A percentile compares a stretch with the other conserved stretches of the same genome.
Conservation (phyloP, 2,888 invertebrate species). For the Helicoverpa assulta region DNA sequence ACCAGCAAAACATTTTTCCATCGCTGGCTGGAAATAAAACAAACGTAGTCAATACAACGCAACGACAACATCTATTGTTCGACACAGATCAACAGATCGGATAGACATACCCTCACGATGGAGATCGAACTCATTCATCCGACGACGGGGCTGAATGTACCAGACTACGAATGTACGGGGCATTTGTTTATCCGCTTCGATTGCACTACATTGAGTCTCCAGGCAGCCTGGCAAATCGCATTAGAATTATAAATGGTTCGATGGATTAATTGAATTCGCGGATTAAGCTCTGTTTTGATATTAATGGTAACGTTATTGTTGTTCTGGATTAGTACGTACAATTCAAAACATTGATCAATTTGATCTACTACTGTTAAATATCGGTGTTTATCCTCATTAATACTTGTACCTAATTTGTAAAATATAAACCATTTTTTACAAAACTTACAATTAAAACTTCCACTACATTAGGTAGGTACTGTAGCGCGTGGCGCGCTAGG, state of each 20-base stretch:
- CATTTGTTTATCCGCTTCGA: slow-evolving; percentile 74
- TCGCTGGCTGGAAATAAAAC: slow-evolving; percentile 19
- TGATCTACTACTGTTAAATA: neutral
- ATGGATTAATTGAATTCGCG: slow-evolving; percentile 67
- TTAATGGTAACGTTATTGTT: slow-evolving; percentile 2
- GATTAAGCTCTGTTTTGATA: slow-evolving; percentile 39
- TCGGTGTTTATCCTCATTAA: too few species aligned
- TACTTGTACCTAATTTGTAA: too few species aligned
- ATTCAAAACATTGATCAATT: neutral
- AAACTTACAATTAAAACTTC: too few species aligned
- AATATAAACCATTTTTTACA: too few species aligned
- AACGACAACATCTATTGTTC: slow-evolving; percentile 54
- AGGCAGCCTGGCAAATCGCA: slow-evolving; percentile 67
- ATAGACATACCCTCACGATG: slow-evolving; percentile 70
- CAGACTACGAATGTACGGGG: slow-evolving; percentile 71
- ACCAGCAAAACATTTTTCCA: slow-evolving; percentile 10
- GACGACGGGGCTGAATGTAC: slow-evolving; percentile 45
- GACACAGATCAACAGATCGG: slow-evolving; percentile 57
- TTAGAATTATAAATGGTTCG: slow-evolving; percentile 74
- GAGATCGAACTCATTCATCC: slow-evolving; percentile 81
- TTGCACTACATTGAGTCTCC: slow-evolving; percentile 74
- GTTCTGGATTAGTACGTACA: neutral
- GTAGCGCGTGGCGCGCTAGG: too few species aligned
- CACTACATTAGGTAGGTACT: too few species aligned
- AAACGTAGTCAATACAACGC: slow-evolving; percentile 51